Conservation (phyloP, 2,888 invertebrate species). For the Hesperia comma region DNA sequence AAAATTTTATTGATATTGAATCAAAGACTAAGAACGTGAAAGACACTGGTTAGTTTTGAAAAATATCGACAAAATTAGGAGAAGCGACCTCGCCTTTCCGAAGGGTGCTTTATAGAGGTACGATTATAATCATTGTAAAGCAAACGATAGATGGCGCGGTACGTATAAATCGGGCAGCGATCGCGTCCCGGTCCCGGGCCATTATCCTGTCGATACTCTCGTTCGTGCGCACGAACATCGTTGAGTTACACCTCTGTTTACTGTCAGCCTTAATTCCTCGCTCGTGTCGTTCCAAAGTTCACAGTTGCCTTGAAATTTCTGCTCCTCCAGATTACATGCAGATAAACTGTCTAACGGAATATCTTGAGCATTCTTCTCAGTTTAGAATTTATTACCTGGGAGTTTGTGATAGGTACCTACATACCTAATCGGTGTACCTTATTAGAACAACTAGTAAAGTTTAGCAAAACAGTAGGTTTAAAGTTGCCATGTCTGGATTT, state of each 20-base stretch:
- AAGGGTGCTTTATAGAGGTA: constrained; percentile 43
- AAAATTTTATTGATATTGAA: no score
- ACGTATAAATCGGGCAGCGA: constrained; percentile 58
- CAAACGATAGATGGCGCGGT: constrained; percentile 58
- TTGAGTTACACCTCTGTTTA: constrained; percentile 80
- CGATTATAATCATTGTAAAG: constrained; percentile 67
- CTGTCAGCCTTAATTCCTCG: constrained; percentile 80
- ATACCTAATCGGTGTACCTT: no score
- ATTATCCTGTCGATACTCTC: constrained; percentile 81
- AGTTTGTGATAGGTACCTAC: no score
- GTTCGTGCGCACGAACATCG: constrained; percentile 81
- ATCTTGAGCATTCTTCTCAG: background rate
- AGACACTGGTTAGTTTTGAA: background rate
- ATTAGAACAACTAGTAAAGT: no score
- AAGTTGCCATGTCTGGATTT: no score
- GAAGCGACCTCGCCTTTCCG: background rate
- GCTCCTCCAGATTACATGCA: background rate
- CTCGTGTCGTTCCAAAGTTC: constrained; percentile 74
- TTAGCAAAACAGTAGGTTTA: no score
- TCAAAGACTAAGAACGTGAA: no score
- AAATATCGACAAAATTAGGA: constrained; percentile 8
- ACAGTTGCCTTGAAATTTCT: constrained; percentile 36
- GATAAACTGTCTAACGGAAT: constrained; percentile 5
- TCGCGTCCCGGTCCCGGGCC: constrained; percentile 56
- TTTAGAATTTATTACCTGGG: no score